Evolutionary conservation across 30 jellyfish, hydroid and myxozoan species (phyloP).

Genomic region (Phacellophora camtschatica): DNA sequence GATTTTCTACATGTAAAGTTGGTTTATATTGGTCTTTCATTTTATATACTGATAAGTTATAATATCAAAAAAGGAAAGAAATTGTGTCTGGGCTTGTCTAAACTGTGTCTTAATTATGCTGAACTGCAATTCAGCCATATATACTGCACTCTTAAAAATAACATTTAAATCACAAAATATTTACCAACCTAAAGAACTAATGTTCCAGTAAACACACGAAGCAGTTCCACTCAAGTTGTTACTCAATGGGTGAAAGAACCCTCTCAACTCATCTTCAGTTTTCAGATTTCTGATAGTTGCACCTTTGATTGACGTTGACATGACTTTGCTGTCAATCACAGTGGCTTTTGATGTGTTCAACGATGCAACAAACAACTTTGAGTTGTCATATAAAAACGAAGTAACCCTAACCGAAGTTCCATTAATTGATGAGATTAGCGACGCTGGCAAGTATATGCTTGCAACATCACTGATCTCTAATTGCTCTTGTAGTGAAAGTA

Average conservation of each 20-base stretch:
- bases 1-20: no score
- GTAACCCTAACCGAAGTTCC: slow-evolving; percentile 3
- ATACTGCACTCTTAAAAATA: not conserved
- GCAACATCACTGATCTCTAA: slow-evolving; percentile 1
- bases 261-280: slow-evolving; percentile 12
- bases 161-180: not conserved
- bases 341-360: not conserved
- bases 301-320: slow-evolving; percentile 59
- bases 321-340: slow-evolving; percentile 39
- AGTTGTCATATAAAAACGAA: slow-evolving; percentile 37
- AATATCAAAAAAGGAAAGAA: no score
- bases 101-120: no score
- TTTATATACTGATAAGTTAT: no score
- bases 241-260: slow-evolving; percentile 25
- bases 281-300: not conserved
- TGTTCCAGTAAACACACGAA: slow-evolving; percentile 43
- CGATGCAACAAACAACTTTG: slow-evolving; percentile 17
- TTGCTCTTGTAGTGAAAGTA: not conserved
- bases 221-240: slow-evolving; percentile 23
- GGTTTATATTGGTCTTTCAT: no score
- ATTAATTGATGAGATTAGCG: not conserved
- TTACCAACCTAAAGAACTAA: slow-evolving; percentile 4
- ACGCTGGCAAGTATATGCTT: slow-evolving; percentile 25
- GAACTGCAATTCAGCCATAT: not conserved
- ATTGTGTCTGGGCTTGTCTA: no score